Percentiles rank a stretch among this genome's conserved stretches.
phyloP scores from a whole-genome alignment of 1,140 invertebrate genomes.

The Drosophila arizonae region DNA sequence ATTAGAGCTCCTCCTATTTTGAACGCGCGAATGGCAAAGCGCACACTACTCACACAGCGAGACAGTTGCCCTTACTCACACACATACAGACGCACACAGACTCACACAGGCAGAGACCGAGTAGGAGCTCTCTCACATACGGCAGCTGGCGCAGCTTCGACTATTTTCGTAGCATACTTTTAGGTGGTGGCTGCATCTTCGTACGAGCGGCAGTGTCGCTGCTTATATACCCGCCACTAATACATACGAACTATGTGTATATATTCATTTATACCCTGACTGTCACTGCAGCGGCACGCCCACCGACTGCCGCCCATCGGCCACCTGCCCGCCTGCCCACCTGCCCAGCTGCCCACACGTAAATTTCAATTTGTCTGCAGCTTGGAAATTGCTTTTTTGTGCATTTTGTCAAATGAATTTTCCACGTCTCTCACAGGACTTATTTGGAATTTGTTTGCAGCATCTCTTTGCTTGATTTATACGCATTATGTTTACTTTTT shows the following conservation, averaged over 20 bases:
- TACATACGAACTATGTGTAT: constrained; percentile 41
- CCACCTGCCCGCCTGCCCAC: constrained; percentile 18
- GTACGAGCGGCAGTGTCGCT: constrained; percentile 27
- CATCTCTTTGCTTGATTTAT: constrained; percentile 76
- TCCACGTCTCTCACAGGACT: constrained; percentile 77
- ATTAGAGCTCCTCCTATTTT: constrained; percentile 77
- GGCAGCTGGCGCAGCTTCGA: constrained; percentile 61
- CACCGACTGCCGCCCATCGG: neutral
- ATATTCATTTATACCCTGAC: constrained; percentile 64
- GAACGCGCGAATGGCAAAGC: constrained; percentile 72
- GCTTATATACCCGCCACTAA: constrained; percentile 40
- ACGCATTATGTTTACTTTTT: constrained; percentile 61
- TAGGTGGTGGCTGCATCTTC: constrained; percentile 79
- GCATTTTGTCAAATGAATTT: constrained; percentile 82
- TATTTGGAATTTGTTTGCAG: constrained; percentile 80
- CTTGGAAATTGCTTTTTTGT: constrained; percentile 80
- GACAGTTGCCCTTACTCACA: constrained; percentile 15
- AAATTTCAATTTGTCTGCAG: constrained; percentile 79
- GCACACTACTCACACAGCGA: constrained; percentile 50
- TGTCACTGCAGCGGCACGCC: constrained; percentile 69
- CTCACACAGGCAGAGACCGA: neutral
- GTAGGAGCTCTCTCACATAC: constrained; percentile 68
- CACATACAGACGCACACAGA: constrained; percentile 25
- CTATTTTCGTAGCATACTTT: constrained; percentile 80
- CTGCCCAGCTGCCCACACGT: constrained; percentile 17